Evolutionary conservation across 2,113 vertebrate species (phyloP), one percentile per base, ranked within the genome.

Genomic region (Atherinomorus stipes): DNA sequence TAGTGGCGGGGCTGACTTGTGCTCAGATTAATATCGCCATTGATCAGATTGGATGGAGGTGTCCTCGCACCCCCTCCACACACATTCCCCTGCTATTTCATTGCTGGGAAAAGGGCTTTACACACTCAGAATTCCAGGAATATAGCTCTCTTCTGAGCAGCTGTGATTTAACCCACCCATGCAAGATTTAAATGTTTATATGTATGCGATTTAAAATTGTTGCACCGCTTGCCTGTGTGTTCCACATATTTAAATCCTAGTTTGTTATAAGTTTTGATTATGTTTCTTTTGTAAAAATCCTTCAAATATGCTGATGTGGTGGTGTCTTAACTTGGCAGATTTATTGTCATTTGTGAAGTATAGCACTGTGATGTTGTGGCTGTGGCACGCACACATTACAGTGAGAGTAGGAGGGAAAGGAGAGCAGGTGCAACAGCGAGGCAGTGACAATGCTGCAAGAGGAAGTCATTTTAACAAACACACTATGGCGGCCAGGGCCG

Each of bases 21-120:
- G 90, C 90, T 83, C 89, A 93, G 92, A 94, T 94, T 94, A 93
- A 94, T 93, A 93, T 91, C 84, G 53, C 89, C 89, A 93, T 94
- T 94, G 92, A 94, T 94, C 92, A 93, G 92, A 93, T 90, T 92
- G 93, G 91, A 92, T 91, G 86, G 90, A 88, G 84, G 88, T 88
- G 85, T 91, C 88, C 87, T 84, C 89, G 49, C 74, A 59, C 83
- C 44, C 28, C 3, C 80, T 49, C 68, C 22, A 7, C 34, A 21
- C 49, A 22, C 62, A 31, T 52, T 26, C 42, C 22, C 62, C 57
- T 31, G 54, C 49, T 70, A 52, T 65, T 72, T 80, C 67, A 80
- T 59, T 83, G 84, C 82, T 80, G 76, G 81, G 82, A 82, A 88
- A 71, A 69, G 72, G 40, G 72, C 68, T 80, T 64, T 84, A 42